A percentile compares a stretch with the other conserved stretches of the same genome.
Conservation (phyloP, 2,888 invertebrate species). For the Epirrhoe tristata region DNA sequence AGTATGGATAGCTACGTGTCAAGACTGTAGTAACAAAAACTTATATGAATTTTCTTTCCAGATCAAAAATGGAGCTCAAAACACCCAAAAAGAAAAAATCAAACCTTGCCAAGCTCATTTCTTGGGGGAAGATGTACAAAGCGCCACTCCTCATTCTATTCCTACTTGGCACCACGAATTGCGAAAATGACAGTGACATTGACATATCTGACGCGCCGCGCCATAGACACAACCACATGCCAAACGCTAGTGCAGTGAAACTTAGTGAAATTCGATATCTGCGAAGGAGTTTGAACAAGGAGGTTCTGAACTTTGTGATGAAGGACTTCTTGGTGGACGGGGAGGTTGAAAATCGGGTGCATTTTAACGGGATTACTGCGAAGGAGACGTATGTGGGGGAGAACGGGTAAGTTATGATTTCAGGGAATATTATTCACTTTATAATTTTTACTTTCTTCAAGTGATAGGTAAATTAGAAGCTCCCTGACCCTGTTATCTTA, state of each 20-base stretch:
- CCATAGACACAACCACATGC: constrained; percentile 60
- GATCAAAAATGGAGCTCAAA: constrained; percentile 76
- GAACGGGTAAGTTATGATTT: constrained; percentile 78
- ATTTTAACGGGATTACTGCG: constrained; percentile 87
- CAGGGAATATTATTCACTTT: too few species aligned
- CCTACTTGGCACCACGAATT: constrained; percentile 71
- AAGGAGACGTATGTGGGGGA: constrained; percentile 87
- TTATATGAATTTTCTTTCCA: constrained; percentile 51
- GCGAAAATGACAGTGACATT: constrained; percentile 67
- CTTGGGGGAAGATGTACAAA: constrained; percentile 72
- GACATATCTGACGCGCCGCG: constrained; percentile 34
- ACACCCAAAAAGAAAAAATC: constrained; percentile 78
- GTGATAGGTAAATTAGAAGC: too few species aligned
- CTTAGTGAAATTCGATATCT: constrained; percentile 75
- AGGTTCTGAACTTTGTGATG: constrained; percentile 87
- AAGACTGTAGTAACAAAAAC: too few species aligned
- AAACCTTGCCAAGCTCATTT: constrained; percentile 60
- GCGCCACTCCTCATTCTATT: constrained; percentile 71
- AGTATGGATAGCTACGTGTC: too few species aligned
- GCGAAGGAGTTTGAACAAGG: constrained; percentile 72
- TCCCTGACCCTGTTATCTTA: too few species aligned
- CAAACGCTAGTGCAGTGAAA: constrained; percentile 56
- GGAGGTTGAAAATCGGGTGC: constrained; percentile 88
- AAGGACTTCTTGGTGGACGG: constrained; percentile 89
- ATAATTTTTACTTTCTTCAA: too few species aligned